These are phyloP conservation scores for Papilio xuthus DNA, from an alignment of 1,140 invertebrate species.

Conservation along the genomic window DNA sequence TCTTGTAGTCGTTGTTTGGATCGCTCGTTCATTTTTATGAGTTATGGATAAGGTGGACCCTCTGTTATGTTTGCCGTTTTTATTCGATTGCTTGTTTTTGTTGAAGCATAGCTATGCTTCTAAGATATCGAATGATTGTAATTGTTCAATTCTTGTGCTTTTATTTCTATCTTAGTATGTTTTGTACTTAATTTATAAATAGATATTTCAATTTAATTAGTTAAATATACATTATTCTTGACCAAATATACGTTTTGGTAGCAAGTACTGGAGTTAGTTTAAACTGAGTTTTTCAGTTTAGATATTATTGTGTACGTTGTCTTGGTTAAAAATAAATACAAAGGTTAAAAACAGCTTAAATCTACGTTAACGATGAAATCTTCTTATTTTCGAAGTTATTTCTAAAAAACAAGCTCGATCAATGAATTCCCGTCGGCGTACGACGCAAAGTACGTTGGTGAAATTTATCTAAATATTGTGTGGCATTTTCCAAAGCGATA, in stretches of 20 bases:
- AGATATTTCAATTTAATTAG: no score
- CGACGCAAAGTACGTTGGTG: slow-evolving; percentile 10
- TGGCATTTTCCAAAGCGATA: slow-evolving; percentile 51
- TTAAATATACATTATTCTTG: no score
- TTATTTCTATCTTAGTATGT: slow-evolving; percentile 18
- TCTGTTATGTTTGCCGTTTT: slow-evolving; percentile 63
- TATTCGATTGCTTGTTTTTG: slow-evolving; percentile 63
- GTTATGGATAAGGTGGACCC: slow-evolving; percentile 73
- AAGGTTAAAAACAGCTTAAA: background rate
- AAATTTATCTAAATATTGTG: slow-evolving; percentile 45
- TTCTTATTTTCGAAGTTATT: background rate
- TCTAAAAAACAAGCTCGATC: background rate
- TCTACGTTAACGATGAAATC: background rate
- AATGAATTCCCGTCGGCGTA: slow-evolving; percentile 19
- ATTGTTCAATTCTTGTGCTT: background rate
- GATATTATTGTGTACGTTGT: background rate
- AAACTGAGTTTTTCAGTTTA: no score
- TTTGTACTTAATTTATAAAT: no score
- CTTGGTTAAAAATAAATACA: background rate
- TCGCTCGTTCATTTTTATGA: slow-evolving; percentile 77
- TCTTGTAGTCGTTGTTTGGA: slow-evolving; percentile 59
- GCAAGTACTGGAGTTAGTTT: no score
- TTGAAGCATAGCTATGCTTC: background rate
- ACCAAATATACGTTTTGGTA: no score
- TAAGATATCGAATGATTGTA: background rate